Evolutionary conservation across 2,888 invertebrate species (phyloP), one percentile per base, ranked within the genome.

Genomic region (Cosmia pyralina): DNA sequence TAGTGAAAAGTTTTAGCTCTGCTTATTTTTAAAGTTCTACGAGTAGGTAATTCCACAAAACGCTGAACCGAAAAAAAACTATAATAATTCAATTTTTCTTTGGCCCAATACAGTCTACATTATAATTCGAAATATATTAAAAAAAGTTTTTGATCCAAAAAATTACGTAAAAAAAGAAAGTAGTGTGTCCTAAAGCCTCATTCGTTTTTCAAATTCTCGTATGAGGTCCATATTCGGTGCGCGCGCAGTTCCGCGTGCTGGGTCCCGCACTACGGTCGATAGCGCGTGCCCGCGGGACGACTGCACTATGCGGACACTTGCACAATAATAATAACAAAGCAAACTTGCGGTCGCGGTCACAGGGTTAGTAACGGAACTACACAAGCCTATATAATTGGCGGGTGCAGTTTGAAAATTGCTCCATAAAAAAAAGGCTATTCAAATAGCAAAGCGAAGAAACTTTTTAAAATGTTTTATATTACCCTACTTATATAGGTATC

Each of bases 231-330:
- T 60, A 65, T 62, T 44, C 34, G 58, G 83, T 85, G 87, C 87
- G 88, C 90, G 88, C 90, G 85, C 88, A 88, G 72, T 83, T 68
- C 81, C 81, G 82, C 76, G 82, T 78, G 80, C 79, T 82, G 65
- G 84, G 84, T 84, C 82, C 88, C 83, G 88, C 80, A 81, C 83
- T 81, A 86, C 89, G 93, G 92, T 93, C 93, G 92, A 93, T 93
- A 92, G 88, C 89, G 88, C 90, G 90, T 87, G 88, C 85, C 85
- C 81, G 76, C 82, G 78, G 65, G 81, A 81, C 81, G 77, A 69
- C 84, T 81, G 83, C 83, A 83, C 82, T 80, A 78, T 86, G 85
- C 85, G 85, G 83, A 85, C 75, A 72, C 77, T 72, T 81, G 87
- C 83, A 86, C 85, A 78, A 77, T 67, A 83, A 82, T 83, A 85